A percentile compares a stretch with the other conserved stretches of the same genome.
Evolutionary conservation across 2,113 vertebrate genomes (phyloP).

Genomic region (Mus spicilegus): DNA sequence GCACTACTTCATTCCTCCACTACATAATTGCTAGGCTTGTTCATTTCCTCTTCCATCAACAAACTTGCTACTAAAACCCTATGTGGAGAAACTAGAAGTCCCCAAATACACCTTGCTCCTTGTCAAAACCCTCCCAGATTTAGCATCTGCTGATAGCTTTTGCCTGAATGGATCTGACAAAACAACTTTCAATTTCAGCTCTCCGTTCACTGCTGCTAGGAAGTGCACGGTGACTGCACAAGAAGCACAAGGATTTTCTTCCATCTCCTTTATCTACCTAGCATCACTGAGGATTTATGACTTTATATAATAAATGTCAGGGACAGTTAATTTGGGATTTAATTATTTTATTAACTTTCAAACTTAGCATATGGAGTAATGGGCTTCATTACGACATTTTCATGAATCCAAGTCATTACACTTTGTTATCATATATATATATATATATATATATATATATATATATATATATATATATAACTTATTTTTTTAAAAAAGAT

Average conservation of each 20-base stretch:
- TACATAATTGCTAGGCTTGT: not conserved
- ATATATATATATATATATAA: too few relatives aligned
- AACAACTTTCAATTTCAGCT: constrained; percentile 20
- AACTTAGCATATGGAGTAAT: not conserved
- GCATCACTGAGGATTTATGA: not conserved
- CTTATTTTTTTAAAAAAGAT: too few relatives aligned
- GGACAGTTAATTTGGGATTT: not conserved
- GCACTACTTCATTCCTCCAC: not conserved
- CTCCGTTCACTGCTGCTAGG: not conserved
- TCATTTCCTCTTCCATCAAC: not conserved
- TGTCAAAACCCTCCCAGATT: constrained; percentile 29
- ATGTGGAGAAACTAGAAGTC: constrained; percentile 15
- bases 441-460: too few relatives aligned
- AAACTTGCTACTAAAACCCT: constrained; percentile 54
- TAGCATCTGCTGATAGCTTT: constrained; percentile 42
- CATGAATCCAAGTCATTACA: not conserved
- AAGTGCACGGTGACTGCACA: not conserved
- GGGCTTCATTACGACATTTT: not conserved
- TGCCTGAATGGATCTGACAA: not conserved
- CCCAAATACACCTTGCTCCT: constrained; percentile 32
- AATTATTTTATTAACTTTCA: not conserved
- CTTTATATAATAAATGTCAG: not conserved
- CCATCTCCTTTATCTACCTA: not conserved
- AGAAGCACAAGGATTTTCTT: not conserved
- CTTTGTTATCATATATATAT: not conserved